Base-by-base conservation (phyloP, 2,888 invertebrate species). In the Atherix ibis region DNA sequence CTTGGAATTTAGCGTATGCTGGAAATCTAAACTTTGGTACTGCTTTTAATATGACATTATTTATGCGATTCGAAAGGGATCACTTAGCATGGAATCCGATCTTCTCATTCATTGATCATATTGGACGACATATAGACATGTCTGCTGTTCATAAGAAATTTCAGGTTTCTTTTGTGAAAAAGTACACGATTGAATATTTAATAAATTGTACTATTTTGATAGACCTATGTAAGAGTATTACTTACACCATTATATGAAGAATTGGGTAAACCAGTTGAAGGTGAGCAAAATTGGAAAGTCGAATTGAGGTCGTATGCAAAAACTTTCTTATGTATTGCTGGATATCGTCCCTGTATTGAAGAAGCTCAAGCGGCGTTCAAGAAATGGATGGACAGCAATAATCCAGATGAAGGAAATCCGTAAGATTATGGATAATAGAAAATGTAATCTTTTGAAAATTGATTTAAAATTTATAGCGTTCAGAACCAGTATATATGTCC, bases 31-130 rank as follows among this genome's bases (percentile, higher is more conserved):
- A 74, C 41, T 81, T 82, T 47, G 73, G 70, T 1, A 73, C 74
- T 0, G 83, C 84, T 0, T 65, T 85, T 15, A 76, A 83, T 46
- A 79, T 84, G 78, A 82, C 82, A 0, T 56, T 79, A 24, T 81
- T 83, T 47, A 58, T 84, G 51, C 73, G 70, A 47, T 64, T 71
- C 30, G 84, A 84, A 54, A 67, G 75, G 18, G 71, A 79, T 41
- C 77, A 79, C 43, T 58, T 81, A 1, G 82, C 82, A 0, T 85
- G 84, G 84, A 77, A 80, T 51, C 80, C 82, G 0, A 73, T 82
- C 6, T 84, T 84, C 48, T 81, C 81, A 3, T 76, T 83, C 65
- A 76, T 84, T 30, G 83, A 84, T 52, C 82, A 83, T 46, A 69
- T 84, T 34, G 78, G 81, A 18, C 65, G 76, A 39, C 78, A 78